Evolutionary conservation across 2,113 vertebrate genomes (phyloP), one percentile per base, ranked within the genome.

Genomic region (Callospermophilus lateralis): DNA sequence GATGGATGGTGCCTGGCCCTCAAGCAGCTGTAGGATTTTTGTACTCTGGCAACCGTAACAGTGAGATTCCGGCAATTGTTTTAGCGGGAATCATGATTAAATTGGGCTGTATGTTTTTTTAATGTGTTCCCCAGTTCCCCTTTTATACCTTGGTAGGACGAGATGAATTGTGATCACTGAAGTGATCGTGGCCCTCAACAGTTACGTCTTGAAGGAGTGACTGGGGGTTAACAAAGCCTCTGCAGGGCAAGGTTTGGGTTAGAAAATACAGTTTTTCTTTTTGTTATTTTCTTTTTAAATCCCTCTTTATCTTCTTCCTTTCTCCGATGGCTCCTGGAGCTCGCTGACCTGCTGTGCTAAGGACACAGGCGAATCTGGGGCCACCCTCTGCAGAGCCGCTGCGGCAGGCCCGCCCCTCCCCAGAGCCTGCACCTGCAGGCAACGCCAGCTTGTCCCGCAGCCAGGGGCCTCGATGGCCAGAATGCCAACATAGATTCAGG

Each of bases 41-140:
- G 96, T 81, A 83, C 77, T 91, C 58, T 10, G 48, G 93, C 92
- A 96, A 92, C 68, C n/a, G 80, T n/a, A 92, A 94, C 34, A 58
- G 88, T 8, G 45, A 97, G 95, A 94, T 96, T 88, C 96, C 63
- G 85, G 96, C 89, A 79, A 95, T 94, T 97, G 92, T 97, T 97
- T 97, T 96, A 97, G 96, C 96, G 76, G 84, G 89, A 98, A 98
- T 97, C 90, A 94, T 95, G 98, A 97, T 97, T 93, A 96, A 96
- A 97, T 96, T 93, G 94, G 94, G 90, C 77, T 96, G 93, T 95
- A 90, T 94, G 93, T 83, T 95, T 98, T 96, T 97, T 84, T 86
- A 97, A 97, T 3, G 74, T n/a, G 68, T 77, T 98, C 97, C 96
- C 97, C 92, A 81, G 96, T 32, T 98, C 95, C 97, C 97, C 97